Evolutionary conservation across 2,797 vertebrate species (phyloP).

Genomic region (Lagodon rhomboides): DNA sequence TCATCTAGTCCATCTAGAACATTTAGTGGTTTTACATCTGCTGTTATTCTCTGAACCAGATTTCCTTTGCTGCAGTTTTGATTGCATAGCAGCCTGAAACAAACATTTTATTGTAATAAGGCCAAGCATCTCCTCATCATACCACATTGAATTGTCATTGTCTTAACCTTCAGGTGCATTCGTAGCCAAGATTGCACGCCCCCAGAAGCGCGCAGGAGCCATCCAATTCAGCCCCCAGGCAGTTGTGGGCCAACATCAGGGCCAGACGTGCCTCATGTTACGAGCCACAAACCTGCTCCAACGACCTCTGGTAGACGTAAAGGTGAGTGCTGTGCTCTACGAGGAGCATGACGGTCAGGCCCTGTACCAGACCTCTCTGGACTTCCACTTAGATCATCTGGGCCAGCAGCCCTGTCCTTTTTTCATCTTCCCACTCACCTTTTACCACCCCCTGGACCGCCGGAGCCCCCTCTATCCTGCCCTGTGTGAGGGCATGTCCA

Average conservation of each 20-base stretch:
- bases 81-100: not conserved
- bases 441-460: conserved; percentile 89
- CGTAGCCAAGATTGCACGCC: conserved; percentile 97
- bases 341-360: conserved; percentile 91
- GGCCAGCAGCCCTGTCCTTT: conserved; percentile 90
- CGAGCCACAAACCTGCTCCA: conserved; percentile 93
- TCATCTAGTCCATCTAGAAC: not conserved
- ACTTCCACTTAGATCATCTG: conserved; percentile 91
- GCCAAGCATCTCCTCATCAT: not conserved
- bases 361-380: conserved; percentile 92
- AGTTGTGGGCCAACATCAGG: conserved; percentile 89
- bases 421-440: conserved; percentile 95
- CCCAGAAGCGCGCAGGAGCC: conserved; percentile 93
- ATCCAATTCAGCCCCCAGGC: conserved; percentile 94
- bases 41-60: not conserved
- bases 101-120: not conserved
- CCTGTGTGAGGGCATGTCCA: conserved; percentile 85
- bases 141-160: not conserved
- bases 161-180: conserved; percentile 90
- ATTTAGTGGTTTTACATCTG: not conserved
- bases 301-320: conserved; percentile 91
- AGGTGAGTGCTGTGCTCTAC: conserved; percentile 93
- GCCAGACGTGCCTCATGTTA: conserved; percentile 91
- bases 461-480: conserved; percentile 90
- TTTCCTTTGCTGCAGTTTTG: not conserved